These are phyloP conservation scores for Megaptera novaeangliae DNA, from an alignment of 2,113 vertebrate species.

Conservation along the genomic window DNA sequence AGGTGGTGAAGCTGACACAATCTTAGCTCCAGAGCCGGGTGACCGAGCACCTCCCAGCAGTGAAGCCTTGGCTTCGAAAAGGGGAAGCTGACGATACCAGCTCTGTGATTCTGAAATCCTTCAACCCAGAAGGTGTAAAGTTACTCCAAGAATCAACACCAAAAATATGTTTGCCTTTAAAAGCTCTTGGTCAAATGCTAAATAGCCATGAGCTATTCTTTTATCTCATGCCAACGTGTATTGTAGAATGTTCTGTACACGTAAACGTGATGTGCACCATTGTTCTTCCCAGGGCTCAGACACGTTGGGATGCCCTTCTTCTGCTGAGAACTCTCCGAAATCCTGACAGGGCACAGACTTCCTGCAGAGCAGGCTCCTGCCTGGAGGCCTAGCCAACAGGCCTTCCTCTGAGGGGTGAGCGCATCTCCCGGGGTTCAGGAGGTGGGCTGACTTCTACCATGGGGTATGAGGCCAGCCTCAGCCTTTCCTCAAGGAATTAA, in stretches of 20 bases:
- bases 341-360: rapidly evolving
- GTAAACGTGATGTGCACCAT: rapidly evolving
- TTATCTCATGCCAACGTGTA: no score
- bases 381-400: rapidly evolving
- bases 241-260: not conserved
- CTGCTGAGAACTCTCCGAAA: no score
- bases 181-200: not conserved
- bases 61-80: not conserved
- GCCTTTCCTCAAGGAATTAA: not conserved
- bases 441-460: no score
- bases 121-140: not conserved
- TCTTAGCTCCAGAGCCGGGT: not conserved
- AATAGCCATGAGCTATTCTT: not conserved
- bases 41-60: rapidly evolving
- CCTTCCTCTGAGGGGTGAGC: not conserved
- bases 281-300: not conserved
- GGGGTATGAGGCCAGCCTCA: no score
- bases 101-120: not conserved
- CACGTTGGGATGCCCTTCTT: not conserved
- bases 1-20: no score
- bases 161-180: not conserved
- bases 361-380: not conserved
- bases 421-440: not conserved
- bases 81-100: rapidly evolving
- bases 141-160: not conserved